phyloP scores from a whole-genome alignment of 2,113 vertebrate genomes.

The Acanthochromis polyacanthus region DNA sequence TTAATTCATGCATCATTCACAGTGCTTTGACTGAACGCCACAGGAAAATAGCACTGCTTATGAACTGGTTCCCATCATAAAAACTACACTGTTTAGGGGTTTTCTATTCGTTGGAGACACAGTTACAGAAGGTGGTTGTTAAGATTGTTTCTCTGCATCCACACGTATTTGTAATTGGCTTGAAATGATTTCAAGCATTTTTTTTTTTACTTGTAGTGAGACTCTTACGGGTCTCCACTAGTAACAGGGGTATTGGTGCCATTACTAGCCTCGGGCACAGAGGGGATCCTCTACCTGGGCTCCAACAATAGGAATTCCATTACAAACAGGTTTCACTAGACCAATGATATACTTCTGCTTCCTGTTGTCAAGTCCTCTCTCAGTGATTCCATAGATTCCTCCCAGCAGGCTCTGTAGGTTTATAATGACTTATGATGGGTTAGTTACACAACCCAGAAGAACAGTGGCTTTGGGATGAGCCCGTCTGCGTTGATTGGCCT shows the following conservation, averaged over 20 bases:
- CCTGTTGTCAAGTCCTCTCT: constrained; percentile 69
- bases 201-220: constrained; percentile 22
- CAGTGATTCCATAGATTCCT: constrained; percentile 74
- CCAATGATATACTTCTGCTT: constrained; percentile 68
- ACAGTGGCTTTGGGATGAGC: constrained; percentile 64
- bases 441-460: constrained; percentile 68
- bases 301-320: constrained; percentile 79
- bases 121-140: neutral
- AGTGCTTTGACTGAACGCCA: too few species aligned
- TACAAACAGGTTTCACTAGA: constrained; percentile 79
- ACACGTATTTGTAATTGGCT: neutral
- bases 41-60: too few species aligned
- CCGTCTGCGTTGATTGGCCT: constrained; percentile 54
- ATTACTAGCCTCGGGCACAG: constrained; percentile 66
- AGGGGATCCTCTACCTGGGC: constrained; percentile 75
- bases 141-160: neutral
- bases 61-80: neutral
- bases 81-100: neutral
- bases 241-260: constrained; percentile 64
- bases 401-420: constrained; percentile 64
- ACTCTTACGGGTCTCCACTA: constrained; percentile 49
- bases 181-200: constrained; percentile 8
- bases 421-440: constrained; percentile 60
- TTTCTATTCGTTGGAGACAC: neutral
- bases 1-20: too few species aligned